phyloP scores from a whole-genome alignment of 2,888 invertebrate species.

The Labia minor region DNA sequence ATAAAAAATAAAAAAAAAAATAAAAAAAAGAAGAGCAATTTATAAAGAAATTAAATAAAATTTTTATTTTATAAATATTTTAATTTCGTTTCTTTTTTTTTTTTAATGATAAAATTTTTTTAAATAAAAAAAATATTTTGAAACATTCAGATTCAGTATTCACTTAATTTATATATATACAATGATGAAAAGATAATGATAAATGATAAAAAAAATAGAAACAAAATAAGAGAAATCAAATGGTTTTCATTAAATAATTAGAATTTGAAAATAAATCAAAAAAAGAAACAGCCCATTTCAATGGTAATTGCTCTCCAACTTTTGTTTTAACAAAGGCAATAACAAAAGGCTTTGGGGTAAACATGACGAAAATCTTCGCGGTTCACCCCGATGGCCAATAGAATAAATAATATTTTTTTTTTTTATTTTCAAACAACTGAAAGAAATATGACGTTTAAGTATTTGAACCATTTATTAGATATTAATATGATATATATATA shows the following conservation, averaged over 20 bases:
- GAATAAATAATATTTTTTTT: too few species aligned
- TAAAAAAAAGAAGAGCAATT: too few species aligned
- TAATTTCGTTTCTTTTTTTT: too few species aligned
- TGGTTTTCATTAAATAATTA: background rate
- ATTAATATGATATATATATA: conserved; percentile 5
- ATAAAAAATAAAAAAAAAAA: too few species aligned
- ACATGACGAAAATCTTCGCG: background rate
- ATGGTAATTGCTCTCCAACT: background rate
- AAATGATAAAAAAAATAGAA: background rate
- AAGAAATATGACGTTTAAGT: conserved; percentile 13
- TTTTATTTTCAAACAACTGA: background rate
- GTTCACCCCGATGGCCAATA: background rate
- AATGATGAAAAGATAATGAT: too few species aligned
- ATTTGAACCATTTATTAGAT: conserved; percentile 5
- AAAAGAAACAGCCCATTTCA: background rate
- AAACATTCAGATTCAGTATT: background rate
- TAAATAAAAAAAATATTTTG: background rate
- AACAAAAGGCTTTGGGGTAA: background rate
- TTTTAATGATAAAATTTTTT: too few species aligned
- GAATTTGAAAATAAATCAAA: background rate
- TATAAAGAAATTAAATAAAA: too few species aligned
- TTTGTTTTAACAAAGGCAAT: background rate
- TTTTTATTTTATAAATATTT: too few species aligned
- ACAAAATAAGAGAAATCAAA: background rate
- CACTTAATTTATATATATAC: background rate